A percentile compares a stretch with the other conserved stretches of the same genome.
Conservation (phyloP, 2,797 vertebrate genomes). For the Pempheris klunzingeri region DNA sequence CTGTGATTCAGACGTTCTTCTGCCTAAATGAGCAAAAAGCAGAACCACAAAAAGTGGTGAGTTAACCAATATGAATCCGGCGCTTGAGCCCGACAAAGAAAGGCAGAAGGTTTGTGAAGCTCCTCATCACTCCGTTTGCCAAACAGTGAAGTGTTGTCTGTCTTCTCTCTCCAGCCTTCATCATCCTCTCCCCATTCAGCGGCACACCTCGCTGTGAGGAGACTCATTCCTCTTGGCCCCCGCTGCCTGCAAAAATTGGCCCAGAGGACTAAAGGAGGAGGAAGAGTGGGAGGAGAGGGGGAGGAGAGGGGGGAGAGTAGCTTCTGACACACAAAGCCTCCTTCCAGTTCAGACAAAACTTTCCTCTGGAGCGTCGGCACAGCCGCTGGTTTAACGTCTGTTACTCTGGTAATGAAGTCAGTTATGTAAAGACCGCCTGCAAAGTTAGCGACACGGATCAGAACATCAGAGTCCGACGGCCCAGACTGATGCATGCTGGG, state of each 20-base stretch:
- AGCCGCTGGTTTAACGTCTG: slow-evolving; percentile 67
- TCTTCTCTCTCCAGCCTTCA: slow-evolving; percentile 70
- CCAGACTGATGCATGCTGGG: neutral
- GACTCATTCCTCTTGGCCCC: slow-evolving; percentile 67
- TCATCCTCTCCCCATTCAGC: slow-evolving; percentile 67
- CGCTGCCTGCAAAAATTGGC: slow-evolving; percentile 75
- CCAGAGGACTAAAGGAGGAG: slow-evolving; percentile 63
- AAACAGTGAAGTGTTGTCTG: slow-evolving; percentile 61
- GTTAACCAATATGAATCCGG: slow-evolving; percentile 43
- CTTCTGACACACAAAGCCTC: slow-evolving; percentile 54
- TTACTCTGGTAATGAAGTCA: slow-evolving; percentile 53
- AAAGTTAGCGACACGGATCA: slow-evolving; percentile 10
- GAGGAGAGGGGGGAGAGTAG: slow-evolving; percentile 26
- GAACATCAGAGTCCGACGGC: neutral
- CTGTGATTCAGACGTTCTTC: no score
- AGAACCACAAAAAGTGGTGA: no score
- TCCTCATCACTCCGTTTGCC: slow-evolving; percentile 52
- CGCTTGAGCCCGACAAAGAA: slow-evolving; percentile 43
- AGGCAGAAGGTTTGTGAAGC: slow-evolving; percentile 58
- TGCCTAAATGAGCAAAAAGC: no score
- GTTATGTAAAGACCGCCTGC: slow-evolving; percentile 34
- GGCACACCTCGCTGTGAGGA: slow-evolving; percentile 76
- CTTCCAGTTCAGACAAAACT: slow-evolving; percentile 53
- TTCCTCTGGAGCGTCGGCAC: slow-evolving; percentile 48
- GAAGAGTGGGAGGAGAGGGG: slow-evolving; percentile 16